Percentiles rank a stretch among this genome's conserved stretches.
Evolutionary conservation across 2,113 vertebrate genomes (phyloP).

Genomic region (Psettodes erumei): DNA sequence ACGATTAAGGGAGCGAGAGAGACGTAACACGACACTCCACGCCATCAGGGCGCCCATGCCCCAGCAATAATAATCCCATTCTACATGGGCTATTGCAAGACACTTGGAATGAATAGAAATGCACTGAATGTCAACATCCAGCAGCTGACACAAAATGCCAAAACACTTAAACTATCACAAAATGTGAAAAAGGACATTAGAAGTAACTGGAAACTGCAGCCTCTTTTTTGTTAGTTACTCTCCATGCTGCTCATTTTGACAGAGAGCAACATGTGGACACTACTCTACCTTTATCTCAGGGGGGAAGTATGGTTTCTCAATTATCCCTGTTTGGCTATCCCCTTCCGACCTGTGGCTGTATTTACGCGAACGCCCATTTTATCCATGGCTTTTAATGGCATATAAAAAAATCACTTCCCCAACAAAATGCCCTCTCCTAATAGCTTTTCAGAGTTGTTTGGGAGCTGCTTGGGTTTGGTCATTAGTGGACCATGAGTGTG

Average conservation of each 20-base stretch:
- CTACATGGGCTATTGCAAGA: not conserved
- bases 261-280: conserved; percentile 63
- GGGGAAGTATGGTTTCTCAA: conserved; percentile 69
- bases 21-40: not conserved
- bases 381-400: conserved; percentile 81
- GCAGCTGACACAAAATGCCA: not conserved
- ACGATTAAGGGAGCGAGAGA: not conserved
- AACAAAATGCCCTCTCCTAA: conserved; percentile 78
- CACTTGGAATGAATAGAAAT: not conserved
- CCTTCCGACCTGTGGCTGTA: conserved; percentile 80
- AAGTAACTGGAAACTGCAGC: not conserved
- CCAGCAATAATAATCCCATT: not conserved
- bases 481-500: conserved; percentile 73
- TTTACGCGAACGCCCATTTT: conserved; percentile 82
- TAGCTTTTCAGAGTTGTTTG: conserved; percentile 78
- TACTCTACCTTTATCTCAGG: conserved; percentile 65
- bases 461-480: conserved; percentile 79
- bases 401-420: conserved; percentile 78
- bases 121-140: not conserved
- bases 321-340: conserved; percentile 73
- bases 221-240: not conserved
- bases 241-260: conserved; percentile 7
- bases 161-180: not conserved
- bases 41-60: not conserved
- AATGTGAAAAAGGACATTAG: not conserved